Evolutionary conservation across 2,888 invertebrate genomes (phyloP).

Genomic region (Sarcophaga rosellei): DNA sequence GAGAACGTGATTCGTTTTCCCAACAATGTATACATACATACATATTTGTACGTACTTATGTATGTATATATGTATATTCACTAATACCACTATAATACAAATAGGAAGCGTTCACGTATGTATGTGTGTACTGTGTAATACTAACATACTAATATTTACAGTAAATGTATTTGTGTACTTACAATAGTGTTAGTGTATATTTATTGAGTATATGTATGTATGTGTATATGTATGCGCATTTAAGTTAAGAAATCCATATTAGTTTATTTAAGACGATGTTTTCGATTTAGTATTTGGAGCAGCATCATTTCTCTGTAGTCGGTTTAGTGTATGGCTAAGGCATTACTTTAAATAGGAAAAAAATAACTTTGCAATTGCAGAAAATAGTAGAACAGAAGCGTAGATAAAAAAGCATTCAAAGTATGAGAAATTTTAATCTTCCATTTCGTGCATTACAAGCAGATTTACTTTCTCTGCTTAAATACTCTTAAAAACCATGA

Average conservation of each 20-base stretch:
- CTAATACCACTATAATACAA: background rate
- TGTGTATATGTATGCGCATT: background rate
- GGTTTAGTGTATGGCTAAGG: background rate
- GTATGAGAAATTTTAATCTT: no score
- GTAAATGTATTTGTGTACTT: background rate
- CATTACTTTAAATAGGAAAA: no score
- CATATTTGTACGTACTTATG: no score
- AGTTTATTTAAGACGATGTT: slow-evolving; percentile 1
- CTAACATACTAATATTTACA: background rate
- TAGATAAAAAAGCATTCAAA: no score
- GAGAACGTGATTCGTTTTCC: slow-evolving; percentile 47
- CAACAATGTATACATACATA: background rate
- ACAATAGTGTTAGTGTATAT: background rate
- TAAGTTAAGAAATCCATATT: slow-evolving; percentile 3
- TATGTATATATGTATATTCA: background rate
- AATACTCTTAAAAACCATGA: no score
- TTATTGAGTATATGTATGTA: background rate
- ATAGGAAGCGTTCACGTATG: background rate
- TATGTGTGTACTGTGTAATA: background rate
- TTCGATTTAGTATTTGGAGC: background rate
- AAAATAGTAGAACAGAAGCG: no score
- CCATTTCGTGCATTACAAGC: no score
- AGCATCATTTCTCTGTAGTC: background rate
- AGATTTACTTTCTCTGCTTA: no score
- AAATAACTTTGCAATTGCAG: no score